Base-by-base conservation (phyloP, 2,888 invertebrate species). In the Oligia strigilis region DNA sequence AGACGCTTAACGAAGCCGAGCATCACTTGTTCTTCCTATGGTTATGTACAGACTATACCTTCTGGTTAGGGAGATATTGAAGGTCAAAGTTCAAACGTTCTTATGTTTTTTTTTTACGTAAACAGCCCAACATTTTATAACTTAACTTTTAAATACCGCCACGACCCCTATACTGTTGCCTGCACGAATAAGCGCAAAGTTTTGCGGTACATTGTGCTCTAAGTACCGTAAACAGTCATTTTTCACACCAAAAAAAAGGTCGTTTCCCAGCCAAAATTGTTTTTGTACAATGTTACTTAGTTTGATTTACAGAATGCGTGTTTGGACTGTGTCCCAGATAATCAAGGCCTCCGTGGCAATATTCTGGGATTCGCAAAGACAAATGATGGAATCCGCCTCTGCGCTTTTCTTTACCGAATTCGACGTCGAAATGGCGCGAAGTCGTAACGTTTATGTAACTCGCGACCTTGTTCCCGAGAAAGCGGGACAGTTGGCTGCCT, bases 371-470 rank as follows among this genome's bases (percentile, higher is more conserved):
- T 73, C 29, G 14, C 14, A 5, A 19, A 76, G 19, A 29, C 4
- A 62, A 40, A 75, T 43, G 29, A 60, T 4, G 4, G 19, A 60
- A 52, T 43, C 9, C 49, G 23, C 6, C 49, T 40, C 11, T 75
- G 14, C 62, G 69, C 40, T 58, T 58, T 55, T 70, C 40, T 36
- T 60, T 52, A 3, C 0, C 58, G 4, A 77, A n/a, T 43, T 70
- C 11, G 17, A 36, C 52, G 58, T 65, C 40, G 52, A 60, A 77
- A 70, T 36, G 77, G 77, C 58, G 77, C 14, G 14, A 69, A 70
- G n/a, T 58, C 64, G 83, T 19, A 65, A 77, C 69, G 69, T 77
- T 83, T 81, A 83, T 71, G n/a, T 81, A 78, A 78, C 23, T 9
- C 14, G 66, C n/a, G 81, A 84, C 81, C 81, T 81, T 81, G 79